Conservation (phyloP, 64 coral and sea anemone genomes). For the Acropora yongei region DNA sequence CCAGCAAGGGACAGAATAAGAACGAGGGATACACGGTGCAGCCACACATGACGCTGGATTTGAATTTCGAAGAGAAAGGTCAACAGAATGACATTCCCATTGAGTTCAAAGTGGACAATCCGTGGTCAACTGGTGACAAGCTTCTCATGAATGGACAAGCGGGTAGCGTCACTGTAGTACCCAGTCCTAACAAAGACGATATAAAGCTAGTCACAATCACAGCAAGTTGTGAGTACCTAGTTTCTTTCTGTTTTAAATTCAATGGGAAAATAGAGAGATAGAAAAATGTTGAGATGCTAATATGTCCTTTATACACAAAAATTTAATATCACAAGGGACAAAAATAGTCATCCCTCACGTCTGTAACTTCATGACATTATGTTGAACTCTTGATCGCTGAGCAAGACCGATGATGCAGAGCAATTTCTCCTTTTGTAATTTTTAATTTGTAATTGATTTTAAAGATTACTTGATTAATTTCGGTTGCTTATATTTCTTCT, state of each 20-base stretch:
- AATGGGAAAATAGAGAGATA: too few relatives aligned
- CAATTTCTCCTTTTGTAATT: too few relatives aligned
- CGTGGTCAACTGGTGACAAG: conserved; percentile 62
- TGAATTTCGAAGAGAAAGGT: conserved; percentile 93
- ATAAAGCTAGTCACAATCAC: conserved; percentile 73
- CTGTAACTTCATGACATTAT: too few relatives aligned
- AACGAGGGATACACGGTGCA: conserved; percentile 91
- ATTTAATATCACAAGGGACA: too few relatives aligned
- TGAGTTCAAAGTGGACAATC: conserved; percentile 83
- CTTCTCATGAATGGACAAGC: conserved; percentile 78
- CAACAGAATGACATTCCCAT: conserved; percentile 92
- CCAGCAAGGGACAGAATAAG: conserved; percentile 92
- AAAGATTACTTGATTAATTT: too few relatives aligned
- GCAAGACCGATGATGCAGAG: too few relatives aligned
- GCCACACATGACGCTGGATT: conserved; percentile 92
- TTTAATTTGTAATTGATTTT: too few relatives aligned
- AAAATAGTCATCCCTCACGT: too few relatives aligned
- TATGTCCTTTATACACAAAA: too few relatives aligned
- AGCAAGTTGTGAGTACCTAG: conserved; percentile 63
- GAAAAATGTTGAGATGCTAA: too few relatives aligned
- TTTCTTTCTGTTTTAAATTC: background rate
- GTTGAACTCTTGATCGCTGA: too few relatives aligned
- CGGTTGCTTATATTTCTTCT: too few relatives aligned
- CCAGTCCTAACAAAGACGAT: conserved; percentile 71
- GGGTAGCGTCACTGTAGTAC: conserved; percentile 69